These are phyloP conservation scores for Gastrophryne carolinensis DNA, from an alignment of 2,797 vertebrate genomes.

Conservation along the genomic window DNA sequence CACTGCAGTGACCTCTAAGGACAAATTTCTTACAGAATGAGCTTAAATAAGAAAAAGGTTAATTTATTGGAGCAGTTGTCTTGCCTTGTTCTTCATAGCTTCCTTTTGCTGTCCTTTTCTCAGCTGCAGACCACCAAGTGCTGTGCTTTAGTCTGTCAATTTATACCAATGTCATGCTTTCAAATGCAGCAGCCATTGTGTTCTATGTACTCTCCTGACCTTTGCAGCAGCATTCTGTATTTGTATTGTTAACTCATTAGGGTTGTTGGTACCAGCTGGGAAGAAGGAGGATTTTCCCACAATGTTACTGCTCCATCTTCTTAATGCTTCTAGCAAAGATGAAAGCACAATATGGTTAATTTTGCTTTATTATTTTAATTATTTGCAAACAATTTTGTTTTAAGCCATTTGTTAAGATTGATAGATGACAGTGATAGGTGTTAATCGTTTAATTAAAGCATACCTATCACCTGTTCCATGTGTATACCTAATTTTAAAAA, in stretches of 20 bases:
- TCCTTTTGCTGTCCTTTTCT: conserved; percentile 66
- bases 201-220: conserved; percentile 74
- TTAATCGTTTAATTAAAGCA: too few species aligned
- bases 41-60: conserved; percentile 59
- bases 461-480: too few species aligned
- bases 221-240: conserved; percentile 71
- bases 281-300: conserved; percentile 78
- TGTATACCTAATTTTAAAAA: too few species aligned
- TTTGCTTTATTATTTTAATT: conserved; percentile 31
- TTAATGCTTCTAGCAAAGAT: conserved; percentile 24
- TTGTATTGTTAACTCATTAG: conserved; percentile 84
- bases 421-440: too few species aligned
- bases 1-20: conserved; percentile 63
- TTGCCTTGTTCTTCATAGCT: conserved; percentile 65
- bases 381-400: background rate
- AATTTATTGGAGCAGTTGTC: conserved; percentile 62
- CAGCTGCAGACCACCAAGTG: conserved; percentile 74
- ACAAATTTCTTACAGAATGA: conserved; percentile 69
- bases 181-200: conserved; percentile 80
- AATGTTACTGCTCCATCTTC: conserved; percentile 60
- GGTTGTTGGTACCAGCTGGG: conserved; percentile 71
- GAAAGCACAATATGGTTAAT: background rate
- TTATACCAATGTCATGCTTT: conserved; percentile 90
- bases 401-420: too few species aligned
- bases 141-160: conserved; percentile 76